Evolutionary conservation across 2,888 invertebrate species (phyloP), one percentile per base, ranked within the genome.

Genomic region (Microchrysa polita): DNA sequence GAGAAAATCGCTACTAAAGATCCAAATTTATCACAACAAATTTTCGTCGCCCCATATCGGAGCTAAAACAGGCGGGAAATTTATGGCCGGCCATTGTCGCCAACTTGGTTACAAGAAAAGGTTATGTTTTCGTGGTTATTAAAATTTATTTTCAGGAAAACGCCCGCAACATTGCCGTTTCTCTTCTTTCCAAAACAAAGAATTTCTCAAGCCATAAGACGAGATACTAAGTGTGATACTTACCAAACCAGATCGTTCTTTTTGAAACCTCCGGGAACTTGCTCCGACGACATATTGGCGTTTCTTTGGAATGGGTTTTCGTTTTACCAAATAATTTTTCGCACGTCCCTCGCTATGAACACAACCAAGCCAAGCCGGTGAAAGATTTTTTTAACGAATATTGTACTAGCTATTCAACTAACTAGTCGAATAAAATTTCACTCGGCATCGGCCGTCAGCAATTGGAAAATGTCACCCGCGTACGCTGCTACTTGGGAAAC

Each of bases 231-330:
- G n/a, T 1, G n/a, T 27, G 27, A 1, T 44, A 72, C 59, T 72
- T n/a, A 72, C 72, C 72, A 72, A 59, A 72, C 72, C 1, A 60
- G 22, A 22, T 72, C 72, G 23, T 72, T 72, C 23, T 72, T 60
- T 44, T 72, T 72, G 23, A 44, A 69, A 5, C 40, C 2, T 18
- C 34, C 53, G 34, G 27, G 23, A 44, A 27, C 34, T 22, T 44
- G 72, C 23, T 18, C 23, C n/a, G 12, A 53, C 71, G 71, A 71
- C 71, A 71, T 71, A 16, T 67, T 67, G 44, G 12, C 14, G 18
- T 69, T 16, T 20, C 5, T 14, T 5, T 14, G 10, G 10, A 0
- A 20, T 14, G n/a, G n/a, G n/a, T n/a, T n/a, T n/a, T n/a, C n/a
- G n/a, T n/a, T n/a, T n/a, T n/a, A n/a, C n/a, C n/a, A n/a, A n/a